These are phyloP conservation scores for Zaprionus ornatus DNA, from an alignment of 1,140 invertebrate species.

Conservation along the genomic window DNA sequence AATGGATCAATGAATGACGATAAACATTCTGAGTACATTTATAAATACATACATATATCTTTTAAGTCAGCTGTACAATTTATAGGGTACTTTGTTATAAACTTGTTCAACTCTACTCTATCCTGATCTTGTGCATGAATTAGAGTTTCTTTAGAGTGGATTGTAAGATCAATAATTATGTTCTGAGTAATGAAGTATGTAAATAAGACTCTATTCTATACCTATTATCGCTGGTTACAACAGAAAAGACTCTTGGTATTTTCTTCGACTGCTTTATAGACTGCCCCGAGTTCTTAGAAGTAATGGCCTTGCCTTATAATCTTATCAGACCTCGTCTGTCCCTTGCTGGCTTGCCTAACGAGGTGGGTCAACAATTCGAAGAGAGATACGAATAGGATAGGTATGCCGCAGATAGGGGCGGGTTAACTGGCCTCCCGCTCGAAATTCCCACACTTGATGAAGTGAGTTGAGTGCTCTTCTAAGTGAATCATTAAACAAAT, in stretches of 20 bases:
- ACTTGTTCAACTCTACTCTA: neutral
- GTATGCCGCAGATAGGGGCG: neutral
- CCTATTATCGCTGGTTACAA: neutral
- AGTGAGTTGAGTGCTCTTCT: slow-evolving; percentile 19
- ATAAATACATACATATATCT: neutral
- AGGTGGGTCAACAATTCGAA: slow-evolving; percentile 47
- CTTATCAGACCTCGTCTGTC: slow-evolving; percentile 24
- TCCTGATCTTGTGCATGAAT: neutral
- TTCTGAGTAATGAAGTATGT: neutral
- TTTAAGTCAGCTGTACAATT: neutral
- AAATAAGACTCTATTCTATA: neutral
- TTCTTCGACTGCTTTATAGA: neutral
- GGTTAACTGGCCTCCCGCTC: slow-evolving; percentile 6
- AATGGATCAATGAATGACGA: slow-evolving; percentile 39
- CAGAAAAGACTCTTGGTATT: neutral
- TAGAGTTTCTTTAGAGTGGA: neutral
- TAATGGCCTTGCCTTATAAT: slow-evolving; percentile 36
- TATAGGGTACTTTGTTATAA: slow-evolving; percentile 1
- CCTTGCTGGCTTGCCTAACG: slow-evolving; percentile 27
- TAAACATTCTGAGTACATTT: slow-evolving; percentile 28
- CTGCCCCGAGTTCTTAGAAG: slow-evolving; percentile 10
- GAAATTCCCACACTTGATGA: slow-evolving; percentile 42
- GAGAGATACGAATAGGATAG: slow-evolving; percentile 5
- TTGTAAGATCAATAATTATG: neutral
- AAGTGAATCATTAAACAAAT: slow-evolving; percentile 60